Percentiles rank a stretch among this genome's conserved stretches.
These are phyloP conservation scores for Premnoplex brunnescens DNA, from an alignment of 2,797 vertebrate species.

Conservation along the genomic window DNA sequence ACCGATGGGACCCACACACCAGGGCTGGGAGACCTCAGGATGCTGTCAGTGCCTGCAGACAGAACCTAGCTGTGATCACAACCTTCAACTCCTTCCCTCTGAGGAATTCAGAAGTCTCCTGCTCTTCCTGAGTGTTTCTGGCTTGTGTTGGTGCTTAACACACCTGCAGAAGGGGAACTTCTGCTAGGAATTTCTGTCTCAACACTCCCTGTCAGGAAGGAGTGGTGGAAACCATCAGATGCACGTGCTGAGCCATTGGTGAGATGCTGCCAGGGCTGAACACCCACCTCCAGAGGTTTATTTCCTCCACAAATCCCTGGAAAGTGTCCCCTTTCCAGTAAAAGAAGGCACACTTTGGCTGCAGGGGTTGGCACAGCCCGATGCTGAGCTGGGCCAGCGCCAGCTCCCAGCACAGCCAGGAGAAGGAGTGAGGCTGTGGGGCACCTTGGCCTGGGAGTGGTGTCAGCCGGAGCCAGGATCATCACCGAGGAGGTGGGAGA, in stretches of 20 bases:
- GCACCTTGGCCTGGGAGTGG: not conserved
- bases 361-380: not conserved
- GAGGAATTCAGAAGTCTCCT: not conserved
- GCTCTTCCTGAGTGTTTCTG: not conserved
- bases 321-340: not conserved
- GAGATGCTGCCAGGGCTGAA: fast-evolving
- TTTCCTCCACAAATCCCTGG: not conserved
- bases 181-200: not conserved
- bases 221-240: not conserved
- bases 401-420: not conserved
- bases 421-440: not conserved
- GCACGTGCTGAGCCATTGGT: not conserved
- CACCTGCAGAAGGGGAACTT: not conserved
- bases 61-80: fast-evolving
- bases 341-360: not conserved
- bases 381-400: fast-evolving
- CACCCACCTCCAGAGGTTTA: not conserved
- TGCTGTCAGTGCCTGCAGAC: not conserved
- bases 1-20: fast-evolving
- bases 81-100: not conserved
- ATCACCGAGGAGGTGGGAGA: fast-evolving
- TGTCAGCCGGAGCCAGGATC: fast-evolving
- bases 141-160: fast-evolving
- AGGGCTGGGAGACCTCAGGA: not conserved
- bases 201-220: not conserved